phyloP scores from a whole-genome alignment of 2,113 vertebrate species.

The Laterallus jamaicensis region DNA sequence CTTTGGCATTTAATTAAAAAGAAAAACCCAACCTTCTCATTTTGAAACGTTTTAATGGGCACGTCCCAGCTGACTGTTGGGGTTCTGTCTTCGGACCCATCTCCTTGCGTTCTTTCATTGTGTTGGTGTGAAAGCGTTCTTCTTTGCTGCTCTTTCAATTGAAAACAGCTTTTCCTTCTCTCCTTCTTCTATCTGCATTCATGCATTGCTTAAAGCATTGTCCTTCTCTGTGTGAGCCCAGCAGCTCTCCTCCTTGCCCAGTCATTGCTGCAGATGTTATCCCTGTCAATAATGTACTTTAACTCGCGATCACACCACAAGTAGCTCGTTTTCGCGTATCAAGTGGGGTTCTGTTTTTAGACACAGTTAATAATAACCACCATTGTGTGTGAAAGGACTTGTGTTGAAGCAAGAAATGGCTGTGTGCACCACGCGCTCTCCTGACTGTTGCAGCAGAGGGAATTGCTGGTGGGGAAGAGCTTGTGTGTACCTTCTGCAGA shows the following conservation, averaged over 20 bases:
- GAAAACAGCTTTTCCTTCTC: constrained; percentile 27
- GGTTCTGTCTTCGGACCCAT: not conserved
- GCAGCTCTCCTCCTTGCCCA: not conserved
- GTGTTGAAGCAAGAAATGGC: not conserved
- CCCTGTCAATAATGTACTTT: not conserved
- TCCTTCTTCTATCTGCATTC: not conserved
- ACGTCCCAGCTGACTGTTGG: not conserved
- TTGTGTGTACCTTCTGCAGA: not conserved
- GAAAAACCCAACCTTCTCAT: not conserved
- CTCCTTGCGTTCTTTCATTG: not conserved
- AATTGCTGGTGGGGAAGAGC: not conserved
- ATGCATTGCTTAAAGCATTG: not conserved
- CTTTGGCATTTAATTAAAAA: not conserved
- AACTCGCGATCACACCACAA: not conserved
- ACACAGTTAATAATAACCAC: not conserved
- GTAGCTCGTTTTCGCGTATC: not conserved
- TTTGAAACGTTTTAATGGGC: not conserved
- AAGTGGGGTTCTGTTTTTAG: constrained; percentile 23
- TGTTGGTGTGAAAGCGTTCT: not conserved
- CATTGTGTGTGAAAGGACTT: not conserved
- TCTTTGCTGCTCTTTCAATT: not conserved
- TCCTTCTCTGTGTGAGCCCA: not conserved
- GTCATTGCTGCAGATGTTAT: not conserved
- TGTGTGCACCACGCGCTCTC: not conserved
- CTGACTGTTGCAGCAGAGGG: not conserved